Evolutionary conservation across 2,888 invertebrate genomes (phyloP).

Genomic region (Antitype chi): DNA sequence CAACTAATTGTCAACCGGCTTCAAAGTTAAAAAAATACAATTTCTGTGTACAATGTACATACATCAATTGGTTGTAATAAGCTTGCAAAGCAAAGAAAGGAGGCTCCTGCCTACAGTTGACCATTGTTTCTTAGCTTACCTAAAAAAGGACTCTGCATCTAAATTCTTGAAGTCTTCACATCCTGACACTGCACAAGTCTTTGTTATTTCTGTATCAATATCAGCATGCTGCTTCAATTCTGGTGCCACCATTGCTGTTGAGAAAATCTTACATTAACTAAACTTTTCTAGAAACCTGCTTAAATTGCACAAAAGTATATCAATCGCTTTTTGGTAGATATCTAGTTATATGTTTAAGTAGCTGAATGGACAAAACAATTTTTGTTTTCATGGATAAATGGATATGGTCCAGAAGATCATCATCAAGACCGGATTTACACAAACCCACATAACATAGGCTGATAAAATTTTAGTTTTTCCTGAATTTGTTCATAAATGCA

Average conservation of each 20-base stretch:
- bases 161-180: constrained; percentile 87
- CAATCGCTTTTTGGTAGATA: neutral
- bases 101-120: neutral
- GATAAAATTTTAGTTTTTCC: too few species aligned
- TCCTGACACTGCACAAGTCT: constrained; percentile 86
- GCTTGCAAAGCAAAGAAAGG: neutral
- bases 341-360: neutral
- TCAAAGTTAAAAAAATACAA: neutral
- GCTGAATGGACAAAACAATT: neutral
- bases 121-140: constrained; percentile 69
- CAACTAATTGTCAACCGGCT: neutral
- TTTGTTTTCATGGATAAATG: neutral
- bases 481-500: too few species aligned
- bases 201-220: constrained; percentile 82
- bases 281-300: neutral
- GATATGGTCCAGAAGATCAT: too few species aligned
- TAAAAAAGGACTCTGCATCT: constrained; percentile 84
- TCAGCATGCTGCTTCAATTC: constrained; percentile 85
- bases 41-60: too few species aligned
- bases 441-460: too few species aligned
- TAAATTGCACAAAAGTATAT: neutral
- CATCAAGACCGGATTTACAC: too few species aligned
- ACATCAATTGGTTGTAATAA: neutral
- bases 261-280: constrained; percentile 23
- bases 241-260: constrained; percentile 87